These are phyloP conservation scores for Brachionus rotundiformis DNA, from an alignment of 1,140 invertebrate genomes.

Conservation along the genomic window DNA sequence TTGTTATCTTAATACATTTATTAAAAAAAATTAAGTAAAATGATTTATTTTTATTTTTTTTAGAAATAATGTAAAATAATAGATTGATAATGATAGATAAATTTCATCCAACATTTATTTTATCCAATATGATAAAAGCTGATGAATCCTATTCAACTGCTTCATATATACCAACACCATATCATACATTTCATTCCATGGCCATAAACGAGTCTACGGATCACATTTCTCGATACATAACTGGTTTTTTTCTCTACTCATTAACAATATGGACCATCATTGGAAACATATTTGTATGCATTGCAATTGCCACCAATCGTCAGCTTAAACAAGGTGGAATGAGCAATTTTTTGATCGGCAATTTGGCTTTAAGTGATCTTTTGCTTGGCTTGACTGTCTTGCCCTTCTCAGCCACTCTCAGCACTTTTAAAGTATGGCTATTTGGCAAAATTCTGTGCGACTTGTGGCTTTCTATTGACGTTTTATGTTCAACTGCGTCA, in stretches of 20 bases:
- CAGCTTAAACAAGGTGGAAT: constrained; percentile 58
- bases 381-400: constrained; percentile 62
- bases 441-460: constrained; percentile 57
- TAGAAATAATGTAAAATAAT: neutral
- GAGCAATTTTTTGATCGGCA: constrained; percentile 64
- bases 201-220: neutral
- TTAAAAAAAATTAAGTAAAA: too few species aligned
- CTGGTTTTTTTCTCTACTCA: constrained; percentile 52
- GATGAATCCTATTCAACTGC: neutral
- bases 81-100: neutral
- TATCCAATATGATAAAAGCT: neutral
- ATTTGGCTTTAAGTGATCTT: constrained; percentile 63
- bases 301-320: constrained; percentile 60
- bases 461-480: constrained; percentile 57
- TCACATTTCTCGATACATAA: neutral
- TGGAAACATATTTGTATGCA: constrained; percentile 61
- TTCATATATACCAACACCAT: neutral
- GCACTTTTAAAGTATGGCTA: constrained; percentile 58
- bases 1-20: too few species aligned
- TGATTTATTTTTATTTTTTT: neutral
- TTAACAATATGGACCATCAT: constrained; percentile 63
- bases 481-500: constrained; percentile 65
- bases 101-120: neutral
- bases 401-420: constrained; percentile 58
- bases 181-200: neutral